Percentiles rank a stretch among this genome's conserved stretches.
Evolutionary conservation across 1,140 invertebrate genomes (phyloP).

Genomic region (Pogonomyrmex barbatus): DNA sequence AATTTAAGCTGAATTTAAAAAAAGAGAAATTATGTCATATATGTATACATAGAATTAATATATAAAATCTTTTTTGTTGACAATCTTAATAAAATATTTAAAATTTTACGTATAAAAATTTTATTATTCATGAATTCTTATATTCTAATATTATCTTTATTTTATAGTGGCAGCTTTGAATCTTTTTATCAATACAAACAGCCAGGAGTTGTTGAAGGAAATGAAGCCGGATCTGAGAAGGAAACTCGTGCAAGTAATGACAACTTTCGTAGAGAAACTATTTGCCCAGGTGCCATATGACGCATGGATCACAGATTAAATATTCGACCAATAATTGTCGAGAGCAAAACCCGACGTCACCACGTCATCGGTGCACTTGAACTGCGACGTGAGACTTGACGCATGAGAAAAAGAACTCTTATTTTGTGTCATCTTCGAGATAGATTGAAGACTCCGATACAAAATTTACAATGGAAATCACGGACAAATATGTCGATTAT

Average conservation of each 20-base stretch:
- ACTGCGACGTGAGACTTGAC: neutral
- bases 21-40: neutral
- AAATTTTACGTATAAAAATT: conserved; percentile 14
- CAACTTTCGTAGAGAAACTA: conserved; percentile 90
- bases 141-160: conserved; percentile 7
- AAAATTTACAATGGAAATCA: neutral
- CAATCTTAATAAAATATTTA: neutral
- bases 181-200: conserved; percentile 94
- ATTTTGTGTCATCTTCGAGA: neutral
- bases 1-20: neutral
- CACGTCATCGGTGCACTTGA: conserved; percentile 11
- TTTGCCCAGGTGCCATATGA: conserved; percentile 92
- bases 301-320: conserved; percentile 88
- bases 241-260: conserved; percentile 91
- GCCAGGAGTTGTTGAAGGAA: conserved; percentile 92
- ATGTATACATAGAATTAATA: neutral
- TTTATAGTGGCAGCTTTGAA: conserved; percentile 92
- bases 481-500: neutral
- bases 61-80: neutral
- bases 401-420: neutral
- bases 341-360: neutral
- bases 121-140: neutral
- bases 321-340: neutral
- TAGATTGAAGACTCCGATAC: neutral
- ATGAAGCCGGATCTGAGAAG: conserved; percentile 94